Conservation (phyloP, 2,797 vertebrate species). For the Leptodactylus fallax region DNA sequence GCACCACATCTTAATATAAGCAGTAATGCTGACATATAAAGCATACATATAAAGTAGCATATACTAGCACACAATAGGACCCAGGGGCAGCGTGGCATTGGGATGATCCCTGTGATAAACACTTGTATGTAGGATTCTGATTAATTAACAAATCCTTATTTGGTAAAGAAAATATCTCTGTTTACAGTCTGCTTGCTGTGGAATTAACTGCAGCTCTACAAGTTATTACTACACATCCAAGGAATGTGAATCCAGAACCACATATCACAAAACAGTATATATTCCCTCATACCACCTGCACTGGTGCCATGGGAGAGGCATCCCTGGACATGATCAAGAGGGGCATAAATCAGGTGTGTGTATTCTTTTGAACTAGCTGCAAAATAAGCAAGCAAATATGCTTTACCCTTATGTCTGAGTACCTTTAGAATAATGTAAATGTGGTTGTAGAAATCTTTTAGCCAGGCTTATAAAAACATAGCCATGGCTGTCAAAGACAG, state of each 20-base stretch:
- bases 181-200: constrained; percentile 50
- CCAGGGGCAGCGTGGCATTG: background rate
- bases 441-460: too few relatives aligned
- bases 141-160: constrained; percentile 61
- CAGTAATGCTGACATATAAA: background rate
- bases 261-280: background rate
- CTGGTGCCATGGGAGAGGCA: background rate
- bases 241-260: constrained; percentile 45
- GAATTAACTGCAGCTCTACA: constrained; percentile 23
- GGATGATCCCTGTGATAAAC: background rate
- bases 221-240: constrained; percentile 56
- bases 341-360: background rate
- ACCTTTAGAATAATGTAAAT: too few relatives aligned
- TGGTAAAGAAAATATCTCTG: constrained; percentile 56
- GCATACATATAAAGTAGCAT: background rate
- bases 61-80: background rate
- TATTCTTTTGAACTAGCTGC: background rate
- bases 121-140: background rate
- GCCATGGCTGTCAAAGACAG: too few relatives aligned
- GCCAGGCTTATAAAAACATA: too few relatives aligned
- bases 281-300: background rate
- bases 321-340: too few relatives aligned
- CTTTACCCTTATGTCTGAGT: too few relatives aligned
- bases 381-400: background rate
- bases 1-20: background rate